Conservation (phyloP, 2,888 invertebrate species). For the Teleiodes luculella region DNA sequence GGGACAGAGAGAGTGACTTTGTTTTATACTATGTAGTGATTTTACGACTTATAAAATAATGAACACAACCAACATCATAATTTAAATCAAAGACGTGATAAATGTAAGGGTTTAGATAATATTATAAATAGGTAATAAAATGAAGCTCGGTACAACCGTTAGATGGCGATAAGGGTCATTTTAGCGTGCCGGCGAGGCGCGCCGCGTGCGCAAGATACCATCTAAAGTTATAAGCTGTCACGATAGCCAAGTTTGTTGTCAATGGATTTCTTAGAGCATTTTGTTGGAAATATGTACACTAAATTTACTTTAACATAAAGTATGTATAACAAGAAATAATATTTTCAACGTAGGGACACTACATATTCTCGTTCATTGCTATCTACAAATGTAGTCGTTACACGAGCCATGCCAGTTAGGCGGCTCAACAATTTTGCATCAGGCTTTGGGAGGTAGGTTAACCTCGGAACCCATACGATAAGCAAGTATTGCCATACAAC, state of each 20-base stretch:
- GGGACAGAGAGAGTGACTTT: too few relatives aligned
- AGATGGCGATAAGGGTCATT: not conserved
- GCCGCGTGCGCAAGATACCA: not conserved
- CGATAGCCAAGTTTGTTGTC: constrained; percentile 2
- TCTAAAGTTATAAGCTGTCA: constrained; percentile 2
- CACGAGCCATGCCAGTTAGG: too few relatives aligned
- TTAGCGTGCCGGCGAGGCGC: not conserved
- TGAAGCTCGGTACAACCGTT: constrained; percentile 1
- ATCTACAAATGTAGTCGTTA: too few relatives aligned
- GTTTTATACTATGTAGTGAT: too few relatives aligned
- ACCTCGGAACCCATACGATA: too few relatives aligned
- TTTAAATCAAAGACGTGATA: not conserved
- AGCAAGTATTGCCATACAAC: too few relatives aligned
- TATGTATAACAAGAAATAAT: too few relatives aligned
- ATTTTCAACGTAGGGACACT: too few relatives aligned
- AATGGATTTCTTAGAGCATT: not conserved
- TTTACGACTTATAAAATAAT: not conserved
- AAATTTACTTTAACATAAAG: too few relatives aligned
- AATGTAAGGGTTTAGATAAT: not conserved
- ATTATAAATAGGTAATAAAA: constrained; percentile 5
- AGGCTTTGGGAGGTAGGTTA: too few relatives aligned
- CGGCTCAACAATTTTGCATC: too few relatives aligned
- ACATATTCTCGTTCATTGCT: too few relatives aligned
- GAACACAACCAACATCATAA: not conserved
- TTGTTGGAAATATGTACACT: not conserved